Evolutionary conservation across 2,113 vertebrate species (phyloP).

Genomic region (Proterorhinus semilunaris): DNA sequence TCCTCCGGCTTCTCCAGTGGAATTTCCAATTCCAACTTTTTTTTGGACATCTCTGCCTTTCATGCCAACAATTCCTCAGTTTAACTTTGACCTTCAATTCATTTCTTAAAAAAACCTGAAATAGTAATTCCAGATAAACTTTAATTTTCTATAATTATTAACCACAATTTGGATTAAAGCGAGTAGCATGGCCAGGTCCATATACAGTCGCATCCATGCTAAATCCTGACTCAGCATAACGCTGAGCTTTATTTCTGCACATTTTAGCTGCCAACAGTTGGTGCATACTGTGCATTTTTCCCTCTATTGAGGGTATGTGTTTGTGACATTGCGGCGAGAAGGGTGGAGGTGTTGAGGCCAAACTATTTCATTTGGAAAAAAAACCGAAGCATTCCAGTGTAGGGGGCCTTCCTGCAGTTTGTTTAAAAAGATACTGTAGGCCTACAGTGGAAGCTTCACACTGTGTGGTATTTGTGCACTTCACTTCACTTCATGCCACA

Average conservation of each 20-base stretch:
- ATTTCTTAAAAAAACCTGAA: slow-evolving; percentile 9
- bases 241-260: slow-evolving; percentile 36
- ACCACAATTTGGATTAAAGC: slow-evolving; percentile 26
- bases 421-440: slow-evolving; percentile 22
- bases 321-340: slow-evolving; percentile 66
- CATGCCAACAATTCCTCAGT: slow-evolving; percentile 21
- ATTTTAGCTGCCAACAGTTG: slow-evolving; percentile 42
- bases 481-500: slow-evolving; percentile 46
- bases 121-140: slow-evolving; percentile 35
- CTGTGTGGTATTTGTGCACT: slow-evolving; percentile 63
- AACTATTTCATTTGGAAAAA: slow-evolving; percentile 67
- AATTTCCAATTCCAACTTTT: slow-evolving; percentile 34
- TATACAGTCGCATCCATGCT: slow-evolving; percentile 34
- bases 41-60: slow-evolving; percentile 5
- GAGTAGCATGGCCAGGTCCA: slow-evolving; percentile 18
- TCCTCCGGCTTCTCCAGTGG: slow-evolving; percentile 20
- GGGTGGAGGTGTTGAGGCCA: slow-evolving; percentile 63
- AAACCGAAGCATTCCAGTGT: slow-evolving; percentile 60
- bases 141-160: slow-evolving; percentile 44
- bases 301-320: slow-evolving; percentile 54
- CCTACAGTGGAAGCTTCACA: slow-evolving; percentile 42
- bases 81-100: slow-evolving; percentile 24
- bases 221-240: slow-evolving; percentile 53
- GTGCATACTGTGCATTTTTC: slow-evolving; percentile 35
- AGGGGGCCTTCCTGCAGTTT: slow-evolving; percentile 46